Evolutionary conservation across 1,140 invertebrate species (phyloP), one percentile per base, ranked within the genome.

Genomic region (Paracyclopina nana): DNA sequence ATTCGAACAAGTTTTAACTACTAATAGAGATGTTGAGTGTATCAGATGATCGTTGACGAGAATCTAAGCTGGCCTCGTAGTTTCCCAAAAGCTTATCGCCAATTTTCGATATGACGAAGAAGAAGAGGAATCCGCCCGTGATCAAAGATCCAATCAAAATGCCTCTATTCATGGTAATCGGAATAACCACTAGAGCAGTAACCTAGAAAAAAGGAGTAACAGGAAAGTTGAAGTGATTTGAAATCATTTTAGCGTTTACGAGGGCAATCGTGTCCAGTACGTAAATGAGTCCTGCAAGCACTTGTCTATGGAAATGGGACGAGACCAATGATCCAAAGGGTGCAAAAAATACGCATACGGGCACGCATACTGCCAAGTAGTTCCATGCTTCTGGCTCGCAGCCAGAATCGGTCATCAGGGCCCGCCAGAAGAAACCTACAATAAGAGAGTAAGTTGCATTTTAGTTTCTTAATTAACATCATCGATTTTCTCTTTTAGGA

Each of bases 341-440:
- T 1, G 45, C 45, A 48, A 22, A 48, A 29, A 48, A 14, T 6
- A 48, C 45, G n/a, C 27, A 24, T 28, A 48, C 5, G 12, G 45
- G 45, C 3, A 48, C 45, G 18, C 45, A 48, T 4, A 50, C 48
- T 12, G 29, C 34, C 11, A 50, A 22, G 34, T 42, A 50, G 20
- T 41, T 30, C 48, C 48, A 50, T 1, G 48, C 48, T 11, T 38
- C 48, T 11, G 20, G n/a, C 6, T 50, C 48, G 9, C 41, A 16
- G 3, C 48, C 48, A 26, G 16, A 20, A 14, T 48, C 25, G 18
- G 14, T 50, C 34, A 50, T 50, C 16, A 50, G 22, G 16, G 14
- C 29, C 40, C 48, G 26, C 48, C 48, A 50, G 24, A 20, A 50
- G 18, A 50, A 50, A 2, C 48, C 48, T 45, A 45, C 18, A 45